Base-by-base conservation (phyloP, 2,888 invertebrate genomes). In the Amiota mariae region DNA sequence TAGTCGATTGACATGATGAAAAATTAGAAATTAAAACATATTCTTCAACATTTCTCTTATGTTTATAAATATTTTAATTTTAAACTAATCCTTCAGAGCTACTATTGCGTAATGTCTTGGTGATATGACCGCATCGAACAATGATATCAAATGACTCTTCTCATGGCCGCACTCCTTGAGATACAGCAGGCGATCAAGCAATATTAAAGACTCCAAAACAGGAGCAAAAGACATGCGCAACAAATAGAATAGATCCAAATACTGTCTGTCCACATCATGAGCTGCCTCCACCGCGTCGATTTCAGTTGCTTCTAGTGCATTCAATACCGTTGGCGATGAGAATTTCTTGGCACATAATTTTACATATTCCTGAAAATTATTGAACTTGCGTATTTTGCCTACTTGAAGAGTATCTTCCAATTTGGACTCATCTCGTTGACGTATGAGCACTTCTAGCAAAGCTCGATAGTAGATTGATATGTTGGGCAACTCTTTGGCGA, bases 101-200 rank as follows among this genome's bases (percentile, higher is more conserved):
- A 88, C 79, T 64, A 89, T 85, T 57, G 87, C 88, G 80, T 80
- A 89, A 75, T 86, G 87, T 48, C 97, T 91, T 3, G 97, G 97
- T 1, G 97, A 97, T 74, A 94, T 90, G 0, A 95, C 91, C 8
- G 96, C 95, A 91, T 97, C 95, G 90, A 97, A 97, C 76, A 97
- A 90, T 82, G 94, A 93, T 36, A 96, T 93, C 74, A 97, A 88
- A 90, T 91, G 93, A 18, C 93, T 92, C 76, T 92, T 90, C 10
- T 91, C 84, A 82, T 91, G 91, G 2, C 91, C 92, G 81, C 91
- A 91, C 85, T 96, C 96, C 75, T 92, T 89, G 48, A 98, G 92
- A 91, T 92, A 97, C 81, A 95, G 90, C 59, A 95, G 88, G 81
- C 97, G 92, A 89, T 98, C 98, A 72, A 97, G 90, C 75, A 97